Percentiles rank a stretch among this genome's conserved stretches.
Evolutionary conservation across 1,140 invertebrate species (phyloP).

Genomic region (Proctacanthus coquilletti): DNA sequence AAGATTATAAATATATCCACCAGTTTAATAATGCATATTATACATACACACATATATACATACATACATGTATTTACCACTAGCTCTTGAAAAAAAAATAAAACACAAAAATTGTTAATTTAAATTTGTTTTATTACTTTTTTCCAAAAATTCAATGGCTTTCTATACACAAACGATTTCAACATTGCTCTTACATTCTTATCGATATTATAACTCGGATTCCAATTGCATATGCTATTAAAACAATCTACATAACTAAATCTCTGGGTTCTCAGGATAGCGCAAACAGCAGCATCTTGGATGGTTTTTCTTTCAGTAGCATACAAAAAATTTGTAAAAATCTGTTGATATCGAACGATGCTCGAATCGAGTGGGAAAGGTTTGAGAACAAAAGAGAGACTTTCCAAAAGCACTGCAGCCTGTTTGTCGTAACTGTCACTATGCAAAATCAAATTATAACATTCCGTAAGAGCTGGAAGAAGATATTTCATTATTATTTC

Average conservation of each 20-base stretch:
- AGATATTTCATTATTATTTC: not conserved
- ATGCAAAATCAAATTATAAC: not conserved
- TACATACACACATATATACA: not conserved
- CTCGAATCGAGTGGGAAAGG: not conserved
- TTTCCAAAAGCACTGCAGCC: not conserved
- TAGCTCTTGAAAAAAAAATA: not conserved
- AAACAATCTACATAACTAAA: not conserved
- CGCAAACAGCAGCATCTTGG: constrained; percentile 3
- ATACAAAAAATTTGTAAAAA: constrained; percentile 2
- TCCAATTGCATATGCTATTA: not conserved
- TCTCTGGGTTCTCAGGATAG: not conserved
- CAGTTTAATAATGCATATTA: not conserved
- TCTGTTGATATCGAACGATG: not conserved
- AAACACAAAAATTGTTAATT: not conserved
- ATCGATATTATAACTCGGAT: not conserved
- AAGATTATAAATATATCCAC: not conserved
- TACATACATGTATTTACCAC: too few species aligned
- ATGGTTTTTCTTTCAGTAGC: not conserved
- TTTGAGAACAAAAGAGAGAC: constrained; percentile 2
- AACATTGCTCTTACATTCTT: not conserved
- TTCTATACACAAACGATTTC: constrained; percentile 3
- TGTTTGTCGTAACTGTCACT: not conserved
- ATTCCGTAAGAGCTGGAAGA: not conserved
- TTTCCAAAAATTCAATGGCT: not conserved
- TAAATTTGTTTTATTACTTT: not conserved